Evolutionary conservation across 2,797 vertebrate species (phyloP).

Genomic region (Urocyon cinereoargenteus): DNA sequence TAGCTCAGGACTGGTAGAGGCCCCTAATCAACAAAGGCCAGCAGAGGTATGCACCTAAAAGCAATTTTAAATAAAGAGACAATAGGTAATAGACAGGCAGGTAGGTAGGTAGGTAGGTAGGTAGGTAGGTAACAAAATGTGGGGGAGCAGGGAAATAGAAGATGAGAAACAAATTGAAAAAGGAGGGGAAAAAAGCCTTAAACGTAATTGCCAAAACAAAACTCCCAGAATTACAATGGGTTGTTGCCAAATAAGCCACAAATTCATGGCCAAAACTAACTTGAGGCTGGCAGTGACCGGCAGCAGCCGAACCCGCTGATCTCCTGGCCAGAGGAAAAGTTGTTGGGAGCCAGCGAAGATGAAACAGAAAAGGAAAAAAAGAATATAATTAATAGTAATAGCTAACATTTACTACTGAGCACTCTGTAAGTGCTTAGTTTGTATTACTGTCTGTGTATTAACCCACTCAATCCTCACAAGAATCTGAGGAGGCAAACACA

Average conservation of each 20-base stretch:
- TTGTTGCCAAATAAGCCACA: constrained; percentile 81
- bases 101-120: background rate
- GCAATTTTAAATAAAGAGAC: background rate
- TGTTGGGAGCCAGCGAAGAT: constrained; percentile 76
- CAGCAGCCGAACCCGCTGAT: constrained; percentile 81
- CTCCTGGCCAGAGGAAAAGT: constrained; percentile 78
- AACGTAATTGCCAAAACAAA: constrained; percentile 62
- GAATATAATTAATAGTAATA: constrained; percentile 60
- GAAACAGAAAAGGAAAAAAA: constrained; percentile 72
- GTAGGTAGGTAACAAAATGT: background rate
- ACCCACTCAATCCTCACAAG: background rate
- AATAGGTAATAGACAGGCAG: background rate
- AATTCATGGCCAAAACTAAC: constrained; percentile 81
- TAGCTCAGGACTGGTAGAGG: constrained; percentile 59
- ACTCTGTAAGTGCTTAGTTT: background rate
- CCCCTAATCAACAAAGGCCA: constrained; percentile 59
- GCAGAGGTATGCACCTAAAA: constrained; percentile 42
- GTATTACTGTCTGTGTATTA: background rate
- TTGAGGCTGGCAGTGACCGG: constrained; percentile 82
- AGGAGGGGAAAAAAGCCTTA: background rate
- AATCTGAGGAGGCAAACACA: background rate
- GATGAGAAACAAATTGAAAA: constrained; percentile 47
- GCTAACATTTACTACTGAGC: constrained; percentile 28
- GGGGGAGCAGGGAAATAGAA: background rate
- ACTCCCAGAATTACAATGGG: constrained; percentile 71